These are phyloP conservation scores for Meta bourneti DNA, from an alignment of 2,888 invertebrate species.

Conservation along the genomic window DNA sequence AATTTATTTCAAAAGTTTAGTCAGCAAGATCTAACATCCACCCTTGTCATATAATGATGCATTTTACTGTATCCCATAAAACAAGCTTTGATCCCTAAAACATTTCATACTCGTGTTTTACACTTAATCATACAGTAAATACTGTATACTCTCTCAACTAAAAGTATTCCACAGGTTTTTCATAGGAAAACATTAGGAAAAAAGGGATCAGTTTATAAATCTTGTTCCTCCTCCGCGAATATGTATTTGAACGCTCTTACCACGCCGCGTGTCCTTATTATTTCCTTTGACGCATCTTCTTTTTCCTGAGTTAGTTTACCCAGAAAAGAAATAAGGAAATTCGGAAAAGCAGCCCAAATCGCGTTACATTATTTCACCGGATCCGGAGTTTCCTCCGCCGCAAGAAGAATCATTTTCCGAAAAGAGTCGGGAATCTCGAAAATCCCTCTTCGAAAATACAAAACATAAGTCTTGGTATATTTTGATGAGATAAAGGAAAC, in stretches of 20 bases:
- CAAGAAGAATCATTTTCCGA: background rate
- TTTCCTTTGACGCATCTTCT: background rate
- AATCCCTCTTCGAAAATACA: constrained; percentile 5
- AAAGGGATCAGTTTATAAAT: background rate
- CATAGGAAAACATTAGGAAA: background rate
- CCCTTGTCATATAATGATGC: background rate
- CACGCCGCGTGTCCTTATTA: background rate
- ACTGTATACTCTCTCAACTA: no score
- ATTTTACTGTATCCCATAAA: background rate
- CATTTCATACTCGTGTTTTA: background rate
- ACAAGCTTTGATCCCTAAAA: background rate
- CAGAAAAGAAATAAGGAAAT: background rate
- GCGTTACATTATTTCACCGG: background rate
- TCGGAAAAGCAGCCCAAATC: background rate
- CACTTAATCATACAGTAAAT: background rate
- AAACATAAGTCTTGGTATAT: constrained; percentile 23
- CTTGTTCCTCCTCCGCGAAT: no score
- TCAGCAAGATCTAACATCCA: background rate
- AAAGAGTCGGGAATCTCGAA: constrained; percentile 5
- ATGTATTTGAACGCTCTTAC: no score
- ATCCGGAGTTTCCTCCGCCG: background rate
- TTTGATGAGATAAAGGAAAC: constrained; percentile 45
- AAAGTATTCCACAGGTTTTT: no score
- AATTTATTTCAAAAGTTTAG: no score
- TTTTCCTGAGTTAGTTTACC: background rate